Conservation (phyloP, 2,113 vertebrate genomes). For the Atlantisia rogersi region DNA sequence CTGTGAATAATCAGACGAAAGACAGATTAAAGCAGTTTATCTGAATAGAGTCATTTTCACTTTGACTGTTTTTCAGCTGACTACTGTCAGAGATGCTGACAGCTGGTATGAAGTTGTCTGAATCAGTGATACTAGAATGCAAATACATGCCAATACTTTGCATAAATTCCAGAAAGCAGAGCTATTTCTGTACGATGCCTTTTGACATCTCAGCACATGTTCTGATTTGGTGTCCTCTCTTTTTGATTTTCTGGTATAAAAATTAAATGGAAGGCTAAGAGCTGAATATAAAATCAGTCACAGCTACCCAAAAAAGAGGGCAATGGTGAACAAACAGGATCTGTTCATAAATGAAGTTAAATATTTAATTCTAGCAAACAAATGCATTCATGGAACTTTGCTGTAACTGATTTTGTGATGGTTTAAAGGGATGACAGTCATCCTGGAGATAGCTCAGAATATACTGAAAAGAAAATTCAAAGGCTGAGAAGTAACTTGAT, state of each 20-base stretch:
- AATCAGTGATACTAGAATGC: conserved; percentile 27
- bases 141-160: conserved; percentile 27
- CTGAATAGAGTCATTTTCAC: conserved; percentile 41
- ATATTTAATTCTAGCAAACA: conserved; percentile 7
- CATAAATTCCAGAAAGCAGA: conserved; percentile 36
- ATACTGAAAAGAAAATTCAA: neutral
- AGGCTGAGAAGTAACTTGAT: neutral
- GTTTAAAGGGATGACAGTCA: neutral
- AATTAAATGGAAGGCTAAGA: conserved; percentile 23
- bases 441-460: neutral
- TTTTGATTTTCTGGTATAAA: conserved; percentile 29
- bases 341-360: neutral
- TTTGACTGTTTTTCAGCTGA: conserved; percentile 21
- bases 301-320: neutral
- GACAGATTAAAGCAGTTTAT: neutral
- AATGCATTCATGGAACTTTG: neutral
- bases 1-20: conserved; percentile 9
- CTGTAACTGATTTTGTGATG: neutral
- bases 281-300: neutral
- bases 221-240: neutral
- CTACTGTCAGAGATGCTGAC: neutral
- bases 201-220: conserved; percentile 26
- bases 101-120: conserved; percentile 37
- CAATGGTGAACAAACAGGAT: neutral
- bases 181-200: conserved; percentile 5